These are phyloP conservation scores for Rhopalosiphum padi DNA, from an alignment of 1,140 invertebrate species.

Conservation along the genomic window DNA sequence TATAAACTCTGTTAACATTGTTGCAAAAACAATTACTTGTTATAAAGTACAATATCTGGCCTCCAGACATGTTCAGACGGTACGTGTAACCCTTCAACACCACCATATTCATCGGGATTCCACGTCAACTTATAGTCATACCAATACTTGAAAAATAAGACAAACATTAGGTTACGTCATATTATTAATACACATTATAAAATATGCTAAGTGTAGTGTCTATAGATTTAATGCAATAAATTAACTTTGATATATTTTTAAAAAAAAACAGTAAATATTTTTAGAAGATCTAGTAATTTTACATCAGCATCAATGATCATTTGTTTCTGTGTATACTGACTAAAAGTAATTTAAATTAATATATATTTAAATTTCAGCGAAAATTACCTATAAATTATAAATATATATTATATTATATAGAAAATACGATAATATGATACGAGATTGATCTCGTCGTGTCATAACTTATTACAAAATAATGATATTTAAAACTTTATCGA, in stretches of 20 bases:
- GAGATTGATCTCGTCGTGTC: background rate
- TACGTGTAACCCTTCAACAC: slow-evolving; percentile 92
- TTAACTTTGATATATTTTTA: too few species aligned
- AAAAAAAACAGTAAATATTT: background rate
- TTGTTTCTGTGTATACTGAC: background rate
- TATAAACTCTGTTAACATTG: background rate
- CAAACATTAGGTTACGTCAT: slow-evolving; percentile 14
- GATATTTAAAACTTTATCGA: background rate
- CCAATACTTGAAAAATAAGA: slow-evolving; percentile 75
- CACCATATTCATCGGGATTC: slow-evolving; percentile 94
- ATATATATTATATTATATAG: background rate
- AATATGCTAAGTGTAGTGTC: background rate
- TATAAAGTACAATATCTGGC: slow-evolving; percentile 94
- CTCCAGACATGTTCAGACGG: slow-evolving; percentile 96
- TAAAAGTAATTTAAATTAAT: background rate
- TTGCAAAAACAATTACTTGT: slow-evolving; percentile 78
- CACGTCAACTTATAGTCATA: slow-evolving; percentile 95
- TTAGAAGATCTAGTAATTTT: background rate
- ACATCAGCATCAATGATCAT: background rate
- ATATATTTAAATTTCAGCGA: too few species aligned
- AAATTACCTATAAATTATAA: too few species aligned
- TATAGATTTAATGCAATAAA: background rate
- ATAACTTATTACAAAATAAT: background rate
- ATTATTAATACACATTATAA: background rate
- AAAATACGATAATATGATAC: background rate